Conservation (phyloP, 1,140 invertebrate genomes). For the Vanessa tameamea region DNA sequence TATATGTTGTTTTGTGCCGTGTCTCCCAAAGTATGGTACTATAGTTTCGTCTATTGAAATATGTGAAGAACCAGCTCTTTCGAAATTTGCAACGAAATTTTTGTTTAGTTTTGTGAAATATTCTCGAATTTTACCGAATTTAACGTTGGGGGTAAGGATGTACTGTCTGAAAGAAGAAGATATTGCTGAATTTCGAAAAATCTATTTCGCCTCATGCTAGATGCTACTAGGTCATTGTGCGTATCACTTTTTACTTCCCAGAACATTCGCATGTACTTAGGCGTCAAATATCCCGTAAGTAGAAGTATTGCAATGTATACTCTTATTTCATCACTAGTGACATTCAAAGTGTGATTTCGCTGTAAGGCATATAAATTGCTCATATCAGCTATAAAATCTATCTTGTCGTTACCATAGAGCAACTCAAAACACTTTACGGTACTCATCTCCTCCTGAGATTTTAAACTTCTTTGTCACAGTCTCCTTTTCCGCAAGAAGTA, state of each 20-base stretch:
- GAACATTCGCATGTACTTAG: not conserved
- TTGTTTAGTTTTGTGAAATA: conserved; percentile 2
- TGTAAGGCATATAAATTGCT: not conserved
- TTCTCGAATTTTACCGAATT: conserved; percentile 5
- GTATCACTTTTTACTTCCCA: not conserved
- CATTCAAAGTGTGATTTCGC: conserved; percentile 6
- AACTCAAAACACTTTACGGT: conserved; percentile 2
- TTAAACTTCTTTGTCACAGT: no score
- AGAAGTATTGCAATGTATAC: conserved; percentile 9
- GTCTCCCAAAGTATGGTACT: conserved; percentile 4
- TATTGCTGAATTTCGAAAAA: conserved; percentile 18
- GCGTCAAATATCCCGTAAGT: conserved; percentile 12
- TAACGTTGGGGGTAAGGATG: not conserved
- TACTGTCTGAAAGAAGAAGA: conserved; percentile 8
- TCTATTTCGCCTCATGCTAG: not conserved
- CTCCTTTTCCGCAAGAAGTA: no score
- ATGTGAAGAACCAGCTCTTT: not conserved
- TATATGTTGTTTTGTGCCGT: not conserved
- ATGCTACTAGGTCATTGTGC: not conserved
- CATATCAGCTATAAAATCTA: conserved; percentile 2
- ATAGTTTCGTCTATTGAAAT: conserved; percentile 13
- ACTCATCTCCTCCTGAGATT: not conserved
- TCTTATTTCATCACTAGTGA: not conserved
- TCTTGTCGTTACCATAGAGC: not conserved
- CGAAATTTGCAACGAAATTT: not conserved